Evolutionary conservation across 2,113 vertebrate genomes (phyloP), one percentile per base, ranked within the genome.

Genomic region (Plotosus lineatus): DNA sequence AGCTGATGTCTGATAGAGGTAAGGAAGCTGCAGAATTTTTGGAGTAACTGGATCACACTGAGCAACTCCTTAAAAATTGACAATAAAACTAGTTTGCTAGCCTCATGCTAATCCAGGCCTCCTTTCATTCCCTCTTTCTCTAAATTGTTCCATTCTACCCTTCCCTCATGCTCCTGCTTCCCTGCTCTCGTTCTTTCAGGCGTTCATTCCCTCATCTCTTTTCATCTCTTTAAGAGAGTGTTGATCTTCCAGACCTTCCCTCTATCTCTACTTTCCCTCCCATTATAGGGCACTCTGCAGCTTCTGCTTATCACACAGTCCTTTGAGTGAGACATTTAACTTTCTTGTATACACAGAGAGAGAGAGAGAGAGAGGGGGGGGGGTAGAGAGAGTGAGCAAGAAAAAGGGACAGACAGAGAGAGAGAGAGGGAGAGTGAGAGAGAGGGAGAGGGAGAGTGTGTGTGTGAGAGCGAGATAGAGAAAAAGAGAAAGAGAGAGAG

Each of bases 71-170:
- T 36, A 66, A 17, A 21, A 3, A 2, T 7, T 3, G 33, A 19
- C 36, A 38, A 38, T 4, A 38, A 65, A 38, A 38, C 61, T 11
- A 11, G 36, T 11, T 17, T 61, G 58, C 31, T 61, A 65, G 14
- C 48, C 51, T 48, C 58, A 50, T 79, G 73, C 78, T 85, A 80
- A 83, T 85, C 81, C 77, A 26, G 51, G 71, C 74, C 68, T 77
- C 46, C 48, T 77, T 71, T 83, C 46, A 44, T 63, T 83, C 50
- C 8, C 38, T 69, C 72, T 55, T 63, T 79, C 61, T 78, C 42
- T 15, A 17, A 69, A 69, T 69, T 72, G 44, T 72, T 50, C 26
- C 26, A 31, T 48, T 72, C 68, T 9, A 6, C 19, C 53, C 23
- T 17, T 61, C 61, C 66, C 63, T 69, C 60, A 50, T n/a, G 17